Percentiles rank a stretch among this genome's conserved stretches.
These are phyloP conservation scores for Leptocoma aspasia DNA, from an alignment of 2,113 vertebrate genomes.

Conservation along the genomic window DNA sequence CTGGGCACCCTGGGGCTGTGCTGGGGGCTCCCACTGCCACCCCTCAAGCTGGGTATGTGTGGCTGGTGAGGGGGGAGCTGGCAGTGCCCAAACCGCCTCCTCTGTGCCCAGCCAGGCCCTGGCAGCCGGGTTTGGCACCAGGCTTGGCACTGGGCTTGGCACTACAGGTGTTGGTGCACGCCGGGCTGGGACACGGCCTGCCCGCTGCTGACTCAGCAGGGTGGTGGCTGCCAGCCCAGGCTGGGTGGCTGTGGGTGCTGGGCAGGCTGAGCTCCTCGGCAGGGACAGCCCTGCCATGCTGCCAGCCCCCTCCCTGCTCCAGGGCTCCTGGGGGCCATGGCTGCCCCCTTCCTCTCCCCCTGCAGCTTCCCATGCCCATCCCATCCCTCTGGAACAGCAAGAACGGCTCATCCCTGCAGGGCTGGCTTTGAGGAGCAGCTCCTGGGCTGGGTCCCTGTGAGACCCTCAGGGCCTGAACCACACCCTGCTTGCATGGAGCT, in stretches of 20 bases:
- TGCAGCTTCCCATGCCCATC: background rate
- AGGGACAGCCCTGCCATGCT: fast-evolving
- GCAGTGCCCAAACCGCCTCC: background rate
- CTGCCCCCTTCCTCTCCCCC: background rate
- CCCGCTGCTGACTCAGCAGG: conserved; percentile 17
- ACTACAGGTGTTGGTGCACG: background rate
- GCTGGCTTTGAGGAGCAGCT: background rate
- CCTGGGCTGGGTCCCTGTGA: background rate
- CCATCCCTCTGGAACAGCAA: background rate
- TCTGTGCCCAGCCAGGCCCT: fast-evolving
- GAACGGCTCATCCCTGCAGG: background rate
- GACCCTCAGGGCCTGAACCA: fast-evolving
- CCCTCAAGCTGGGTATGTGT: fast-evolving
- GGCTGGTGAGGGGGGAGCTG: background rate
- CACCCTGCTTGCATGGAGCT: background rate
- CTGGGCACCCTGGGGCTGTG: background rate
- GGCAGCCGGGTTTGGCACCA: background rate
- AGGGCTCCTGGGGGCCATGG: background rate
- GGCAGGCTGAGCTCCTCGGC: background rate
- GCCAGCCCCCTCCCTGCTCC: background rate
- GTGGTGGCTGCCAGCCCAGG: background rate
- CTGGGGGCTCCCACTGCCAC: background rate
- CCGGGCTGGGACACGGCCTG: background rate
- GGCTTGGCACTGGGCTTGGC: background rate
- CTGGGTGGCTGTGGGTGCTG: background rate